A percentile compares a stretch with the other conserved stretches of the same genome.
phyloP scores from a whole-genome alignment of 2,888 invertebrate genomes.

The Chrysolina americana region DNA sequence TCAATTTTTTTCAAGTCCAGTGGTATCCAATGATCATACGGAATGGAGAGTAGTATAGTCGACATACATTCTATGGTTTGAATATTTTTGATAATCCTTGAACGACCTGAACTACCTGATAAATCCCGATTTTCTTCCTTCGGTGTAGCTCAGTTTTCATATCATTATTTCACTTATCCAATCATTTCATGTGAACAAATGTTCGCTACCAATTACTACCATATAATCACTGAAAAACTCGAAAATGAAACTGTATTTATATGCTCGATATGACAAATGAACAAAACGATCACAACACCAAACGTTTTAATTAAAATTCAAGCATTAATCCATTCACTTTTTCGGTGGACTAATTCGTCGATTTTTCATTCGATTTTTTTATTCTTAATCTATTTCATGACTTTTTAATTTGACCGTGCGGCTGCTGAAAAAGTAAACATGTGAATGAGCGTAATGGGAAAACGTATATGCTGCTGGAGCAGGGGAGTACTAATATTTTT shows the following conservation, averaged over 20 bases:
- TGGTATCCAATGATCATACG: too few relatives aligned
- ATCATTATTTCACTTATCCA: too few relatives aligned
- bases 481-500: constrained; percentile 13
- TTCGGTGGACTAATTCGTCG: constrained; percentile 39
- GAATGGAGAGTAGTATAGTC: too few relatives aligned
- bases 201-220: not conserved
- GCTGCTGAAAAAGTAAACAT: constrained; percentile 58
- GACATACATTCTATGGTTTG: too few relatives aligned
- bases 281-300: constrained; percentile 22
- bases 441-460: constrained; percentile 60
- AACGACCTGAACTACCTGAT: not conserved
- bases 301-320: constrained; percentile 47
- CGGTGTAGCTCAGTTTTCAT: too few relatives aligned
- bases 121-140: too few relatives aligned
- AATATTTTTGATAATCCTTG: too few relatives aligned
- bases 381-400: constrained; percentile 45
- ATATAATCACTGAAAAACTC: not conserved
- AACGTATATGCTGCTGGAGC: constrained; percentile 39
- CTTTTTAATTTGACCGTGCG: constrained; percentile 45
- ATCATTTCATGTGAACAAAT: not conserved
- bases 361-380: constrained; percentile 42
- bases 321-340: constrained; percentile 41
- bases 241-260: constrained; percentile 20
- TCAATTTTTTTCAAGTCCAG: too few relatives aligned
- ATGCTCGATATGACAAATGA: constrained; percentile 19